phyloP scores from a whole-genome alignment of 2,797 vertebrate genomes.

The Acanthornis magna region DNA sequence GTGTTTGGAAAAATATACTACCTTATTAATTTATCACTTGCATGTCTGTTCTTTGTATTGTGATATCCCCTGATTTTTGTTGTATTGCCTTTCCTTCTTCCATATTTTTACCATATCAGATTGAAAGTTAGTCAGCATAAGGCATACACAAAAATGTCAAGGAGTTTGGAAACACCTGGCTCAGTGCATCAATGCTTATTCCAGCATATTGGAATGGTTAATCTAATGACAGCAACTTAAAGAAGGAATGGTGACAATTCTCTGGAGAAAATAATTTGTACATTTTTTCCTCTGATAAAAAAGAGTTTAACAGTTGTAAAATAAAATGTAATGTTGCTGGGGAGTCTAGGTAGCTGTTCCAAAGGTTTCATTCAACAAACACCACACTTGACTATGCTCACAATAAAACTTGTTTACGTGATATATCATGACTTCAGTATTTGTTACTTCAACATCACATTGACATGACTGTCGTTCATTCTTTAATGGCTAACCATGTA shows the following conservation, averaged over 20 bases:
- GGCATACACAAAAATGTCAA: background rate
- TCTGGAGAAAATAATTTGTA: background rate
- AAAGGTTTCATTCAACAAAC: background rate
- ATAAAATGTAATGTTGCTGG: background rate
- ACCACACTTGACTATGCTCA: background rate
- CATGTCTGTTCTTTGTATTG: background rate
- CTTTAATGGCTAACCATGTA: background rate
- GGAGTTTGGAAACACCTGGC: background rate
- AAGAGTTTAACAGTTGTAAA: background rate
- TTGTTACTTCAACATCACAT: background rate
- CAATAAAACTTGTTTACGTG: background rate
- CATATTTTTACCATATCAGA: background rate
- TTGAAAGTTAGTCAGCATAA: background rate
- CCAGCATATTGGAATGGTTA: background rate
- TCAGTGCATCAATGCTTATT: background rate
- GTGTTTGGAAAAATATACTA: background rate
- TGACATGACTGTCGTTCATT: background rate
- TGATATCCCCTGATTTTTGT: background rate
- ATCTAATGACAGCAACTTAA: background rate
- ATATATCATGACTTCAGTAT: background rate
- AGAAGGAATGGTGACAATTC: background rate
- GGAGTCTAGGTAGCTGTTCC: background rate
- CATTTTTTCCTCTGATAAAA: background rate
- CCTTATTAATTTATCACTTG: background rate
- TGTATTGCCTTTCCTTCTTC: background rate